Evolutionary conservation across 1,140 invertebrate species (phyloP), one percentile per base, ranked within the genome.

Genomic region (Anagrus nilaparvatae): DNA sequence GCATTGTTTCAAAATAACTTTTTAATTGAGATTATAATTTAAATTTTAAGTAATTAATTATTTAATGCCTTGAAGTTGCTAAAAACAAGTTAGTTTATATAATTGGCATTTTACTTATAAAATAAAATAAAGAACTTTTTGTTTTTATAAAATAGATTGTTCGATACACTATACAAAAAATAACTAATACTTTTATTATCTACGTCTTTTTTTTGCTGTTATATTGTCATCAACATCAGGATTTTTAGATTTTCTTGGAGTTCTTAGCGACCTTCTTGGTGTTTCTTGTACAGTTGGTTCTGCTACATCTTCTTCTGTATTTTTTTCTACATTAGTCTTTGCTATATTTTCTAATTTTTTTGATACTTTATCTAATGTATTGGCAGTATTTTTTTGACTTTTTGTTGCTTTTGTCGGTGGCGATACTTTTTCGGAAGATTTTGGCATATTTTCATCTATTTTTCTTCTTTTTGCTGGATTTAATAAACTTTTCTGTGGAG

Each of bases 111-210:
- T n/a, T n/a, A n/a, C n/a, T n/a, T n/a, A n/a, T n/a, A n/a, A n/a
- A n/a, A n/a, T n/a, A n/a, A n/a, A n/a, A n/a, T n/a, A n/a, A n/a
- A n/a, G n/a, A n/a, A n/a, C n/a, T n/a, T n/a, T n/a, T n/a, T n/a
- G n/a, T n/a, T n/a, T n/a, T 5, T 6, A 36, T 4, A 43, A 35
- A 45, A 46, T 36, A 36, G 40, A 41, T 46, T 40, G 39, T 33
- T 31, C 33, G 40, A 31, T 40, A 40, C 38, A 45, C 1, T 40
- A 4, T 12, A 13, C 3, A 40, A 24, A n/a, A n/a, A n/a, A n/a
- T n/a, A n/a, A n/a, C 9, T n/a, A 19, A 40, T n/a, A n/a, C 9
- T 29, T 40, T 46, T 10, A 43, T 17, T 47, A 28, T 32, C 14
- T 38, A 2, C 45, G 45, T 13, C 40, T 19, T 28, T 47, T 47